These are phyloP conservation scores for Myxocyprinus asiaticus DNA, from an alignment of 2,113 vertebrate species.

Conservation along the genomic window DNA sequence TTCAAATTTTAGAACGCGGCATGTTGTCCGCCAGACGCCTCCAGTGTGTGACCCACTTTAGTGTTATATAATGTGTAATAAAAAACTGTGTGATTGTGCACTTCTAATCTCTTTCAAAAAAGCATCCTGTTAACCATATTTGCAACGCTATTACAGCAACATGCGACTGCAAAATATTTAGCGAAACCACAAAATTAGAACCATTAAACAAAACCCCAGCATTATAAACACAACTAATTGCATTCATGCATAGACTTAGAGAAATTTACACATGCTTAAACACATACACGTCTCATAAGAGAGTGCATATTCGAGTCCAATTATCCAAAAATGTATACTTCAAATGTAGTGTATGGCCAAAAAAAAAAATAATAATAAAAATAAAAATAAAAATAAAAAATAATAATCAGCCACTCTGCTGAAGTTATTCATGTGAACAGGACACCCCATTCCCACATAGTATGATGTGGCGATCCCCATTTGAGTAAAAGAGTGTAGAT, in stretches of 20 bases:
- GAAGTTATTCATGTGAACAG: slow-evolving; percentile 4
- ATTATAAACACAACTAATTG: slow-evolving; percentile 25
- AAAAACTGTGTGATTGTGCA: slow-evolving; percentile 1
- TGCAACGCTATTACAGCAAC: neutral
- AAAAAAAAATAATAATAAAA: no score
- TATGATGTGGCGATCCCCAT: slow-evolving; percentile 38
- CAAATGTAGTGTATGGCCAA: no score
- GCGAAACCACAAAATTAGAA: slow-evolving; percentile 23
- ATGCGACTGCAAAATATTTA: slow-evolving; percentile 22
- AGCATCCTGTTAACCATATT: neutral
- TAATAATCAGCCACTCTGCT: no score
- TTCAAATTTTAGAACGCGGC: no score
- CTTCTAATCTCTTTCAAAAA: slow-evolving; percentile 9
- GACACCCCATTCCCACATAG: slow-evolving; percentile 20
- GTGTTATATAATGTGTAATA: slow-evolving; percentile 10
- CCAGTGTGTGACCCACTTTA: no score
- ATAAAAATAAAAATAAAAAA: no score
- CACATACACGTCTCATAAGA: no score
- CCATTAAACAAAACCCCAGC: slow-evolving; percentile 28
- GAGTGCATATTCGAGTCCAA: no score
- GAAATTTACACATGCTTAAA: slow-evolving; percentile 16
- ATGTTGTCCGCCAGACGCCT: no score
- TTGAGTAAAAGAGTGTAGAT: neutral
- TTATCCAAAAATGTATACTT: no score
- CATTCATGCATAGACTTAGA: slow-evolving; percentile 10